Percentiles rank a stretch among this genome's conserved stretches.
Conservation (phyloP, 2,888 invertebrate genomes). For the Cyclophora punctaria region DNA sequence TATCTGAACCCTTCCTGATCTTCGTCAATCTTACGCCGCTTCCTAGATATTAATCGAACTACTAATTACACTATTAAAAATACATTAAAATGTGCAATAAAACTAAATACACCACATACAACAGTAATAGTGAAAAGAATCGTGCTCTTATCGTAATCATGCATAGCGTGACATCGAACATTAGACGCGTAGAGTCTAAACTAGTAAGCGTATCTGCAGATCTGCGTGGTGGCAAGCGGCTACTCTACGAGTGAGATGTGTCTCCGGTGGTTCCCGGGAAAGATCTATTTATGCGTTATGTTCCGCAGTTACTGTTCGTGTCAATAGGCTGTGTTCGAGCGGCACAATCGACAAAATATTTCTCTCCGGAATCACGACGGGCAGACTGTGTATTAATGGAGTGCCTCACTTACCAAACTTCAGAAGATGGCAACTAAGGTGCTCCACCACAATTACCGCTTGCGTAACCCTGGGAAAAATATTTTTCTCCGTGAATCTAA, state of each 20-base stretch:
- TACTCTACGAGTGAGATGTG: constrained; percentile 65
- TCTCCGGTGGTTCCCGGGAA: constrained; percentile 72
- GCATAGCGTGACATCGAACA: constrained; percentile 69
- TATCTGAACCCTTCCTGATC: constrained; percentile 48
- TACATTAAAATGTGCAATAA: constrained; percentile 53
- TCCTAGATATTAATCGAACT: neutral
- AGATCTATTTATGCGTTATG: constrained; percentile 73
- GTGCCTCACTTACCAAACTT: constrained; percentile 76
- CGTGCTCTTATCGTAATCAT: constrained; percentile 72
- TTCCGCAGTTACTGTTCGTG: constrained; percentile 64
- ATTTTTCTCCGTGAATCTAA: constrained; percentile 75
- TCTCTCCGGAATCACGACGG: constrained; percentile 75
- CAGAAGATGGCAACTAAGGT: constrained; percentile 75
- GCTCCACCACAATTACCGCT: constrained; percentile 75
- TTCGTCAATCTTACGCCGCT: constrained; percentile 13
- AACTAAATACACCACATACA: constrained; percentile 53
- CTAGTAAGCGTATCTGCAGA: constrained; percentile 49
- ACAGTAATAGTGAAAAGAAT: constrained; percentile 46
- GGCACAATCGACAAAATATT: constrained; percentile 75
- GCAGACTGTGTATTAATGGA: constrained; percentile 72
- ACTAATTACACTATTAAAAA: constrained; percentile 24
- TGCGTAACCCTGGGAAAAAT: constrained; percentile 76
- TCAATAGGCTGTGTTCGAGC: constrained; percentile 58
- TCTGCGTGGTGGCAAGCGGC: constrained; percentile 56
- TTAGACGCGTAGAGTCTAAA: constrained; percentile 41